Evolutionary conservation across 37 sponge, comb jelly and placozoan species (phyloP).

Genomic region (Crambe crambe): DNA sequence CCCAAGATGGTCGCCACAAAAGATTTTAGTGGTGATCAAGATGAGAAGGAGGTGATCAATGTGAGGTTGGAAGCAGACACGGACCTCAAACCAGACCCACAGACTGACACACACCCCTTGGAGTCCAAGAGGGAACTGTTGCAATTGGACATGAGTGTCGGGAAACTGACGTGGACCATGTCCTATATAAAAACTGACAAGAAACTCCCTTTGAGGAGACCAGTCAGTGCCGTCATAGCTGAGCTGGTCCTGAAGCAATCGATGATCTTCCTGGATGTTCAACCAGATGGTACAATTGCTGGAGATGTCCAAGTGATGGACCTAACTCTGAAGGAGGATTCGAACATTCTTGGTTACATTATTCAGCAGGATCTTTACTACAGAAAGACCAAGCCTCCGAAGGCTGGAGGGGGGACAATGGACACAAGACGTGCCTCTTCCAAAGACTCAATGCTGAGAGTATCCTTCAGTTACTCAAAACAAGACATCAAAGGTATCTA

Average conservation of each 20-base stretch:
- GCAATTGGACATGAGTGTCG: neutral
- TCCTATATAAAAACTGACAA: neutral
- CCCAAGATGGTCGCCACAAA: no score
- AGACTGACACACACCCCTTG: neutral
- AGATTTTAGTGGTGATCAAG: no score
- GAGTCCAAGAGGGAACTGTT: neutral
- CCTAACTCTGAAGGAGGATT: neutral
- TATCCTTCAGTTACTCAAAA: neutral
- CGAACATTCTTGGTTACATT: neutral
- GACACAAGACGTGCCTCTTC: constrained; percentile 1
- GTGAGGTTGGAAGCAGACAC: no score
- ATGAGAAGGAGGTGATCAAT: no score
- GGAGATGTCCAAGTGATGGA: neutral
- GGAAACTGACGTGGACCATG: neutral
- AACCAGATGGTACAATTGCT: neutral
- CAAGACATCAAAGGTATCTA: neutral
- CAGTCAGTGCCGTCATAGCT: neutral
- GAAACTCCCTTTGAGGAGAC: neutral
- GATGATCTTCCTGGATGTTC: neutral
- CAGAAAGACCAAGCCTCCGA: neutral
- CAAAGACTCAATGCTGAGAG: neutral
- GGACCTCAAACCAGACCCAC: no score
- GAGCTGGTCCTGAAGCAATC: neutral
- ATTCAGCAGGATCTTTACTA: neutral
- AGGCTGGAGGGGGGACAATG: neutral